These are phyloP conservation scores for Laterallus jamaicensis DNA, from an alignment of 2,113 vertebrate species.

Conservation along the genomic window DNA sequence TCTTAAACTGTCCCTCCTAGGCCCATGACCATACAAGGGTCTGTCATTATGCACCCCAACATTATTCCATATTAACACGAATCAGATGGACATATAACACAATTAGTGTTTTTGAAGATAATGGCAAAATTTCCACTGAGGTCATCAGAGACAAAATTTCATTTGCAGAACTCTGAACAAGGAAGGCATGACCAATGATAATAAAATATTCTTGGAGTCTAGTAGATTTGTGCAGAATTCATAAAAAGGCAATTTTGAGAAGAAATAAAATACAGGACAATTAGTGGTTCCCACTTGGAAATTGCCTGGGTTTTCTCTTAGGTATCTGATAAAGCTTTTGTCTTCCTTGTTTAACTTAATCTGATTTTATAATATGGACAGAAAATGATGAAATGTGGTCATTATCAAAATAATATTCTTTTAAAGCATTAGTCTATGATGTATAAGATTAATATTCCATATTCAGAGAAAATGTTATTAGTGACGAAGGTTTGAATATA, in stretches of 20 bases:
- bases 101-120: background rate
- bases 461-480: background rate
- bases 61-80: too few species aligned
- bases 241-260: background rate
- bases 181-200: background rate
- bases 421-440: background rate
- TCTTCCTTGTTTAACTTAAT: background rate
- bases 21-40: too few species aligned
- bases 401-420: background rate
- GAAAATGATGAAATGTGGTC: background rate
- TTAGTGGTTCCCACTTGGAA: background rate
- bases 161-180: background rate
- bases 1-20: too few species aligned
- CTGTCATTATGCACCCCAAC: too few species aligned
- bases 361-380: background rate
- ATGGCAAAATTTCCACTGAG: background rate
- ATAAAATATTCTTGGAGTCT: background rate
- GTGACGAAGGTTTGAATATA: background rate
- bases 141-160: background rate
- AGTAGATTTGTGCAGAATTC: background rate
- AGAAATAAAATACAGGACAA: background rate
- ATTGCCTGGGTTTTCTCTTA: background rate
- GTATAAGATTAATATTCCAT: background rate
- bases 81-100: too few species aligned
- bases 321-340: background rate